phyloP scores from a whole-genome alignment of 2,797 vertebrate species.

The Adrianichthys oophorus region DNA sequence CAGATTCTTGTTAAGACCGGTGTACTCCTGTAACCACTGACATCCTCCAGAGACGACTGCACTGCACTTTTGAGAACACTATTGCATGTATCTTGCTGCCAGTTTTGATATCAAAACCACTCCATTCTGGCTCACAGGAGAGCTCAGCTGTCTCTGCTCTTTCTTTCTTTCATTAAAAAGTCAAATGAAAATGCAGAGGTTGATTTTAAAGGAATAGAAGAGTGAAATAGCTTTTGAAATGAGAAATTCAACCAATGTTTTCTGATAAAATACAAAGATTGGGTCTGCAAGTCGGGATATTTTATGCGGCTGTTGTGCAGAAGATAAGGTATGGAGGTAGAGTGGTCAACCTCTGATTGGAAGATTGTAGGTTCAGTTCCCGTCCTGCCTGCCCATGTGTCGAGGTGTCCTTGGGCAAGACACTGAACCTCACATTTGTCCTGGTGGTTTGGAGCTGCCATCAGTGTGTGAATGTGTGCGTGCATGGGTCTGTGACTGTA shows the following conservation, averaged over 20 bases:
- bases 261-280: background rate
- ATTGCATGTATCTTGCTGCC: conserved; percentile 6
- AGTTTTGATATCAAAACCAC: conserved; percentile 13
- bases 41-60: conserved; percentile 24
- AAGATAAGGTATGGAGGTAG: no score
- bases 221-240: background rate
- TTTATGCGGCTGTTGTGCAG: no score
- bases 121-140: background rate
- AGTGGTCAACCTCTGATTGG: no score
- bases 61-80: conserved; percentile 3
- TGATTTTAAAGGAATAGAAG: conserved; percentile 1
- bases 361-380: no score
- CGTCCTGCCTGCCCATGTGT: no score
- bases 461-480: no score
- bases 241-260: background rate
- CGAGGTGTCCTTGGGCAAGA: no score
- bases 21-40: conserved; percentile 19
- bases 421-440: no score
- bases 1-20: conserved; percentile 21
- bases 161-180: conserved; percentile 1
- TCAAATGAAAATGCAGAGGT: background rate
- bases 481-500: no score
- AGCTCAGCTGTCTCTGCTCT: background rate
- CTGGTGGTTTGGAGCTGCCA: no score
- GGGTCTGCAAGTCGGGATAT: background rate